Conservation (phyloP, 2,888 invertebrate species). For the Drosophila percnosoma region DNA sequence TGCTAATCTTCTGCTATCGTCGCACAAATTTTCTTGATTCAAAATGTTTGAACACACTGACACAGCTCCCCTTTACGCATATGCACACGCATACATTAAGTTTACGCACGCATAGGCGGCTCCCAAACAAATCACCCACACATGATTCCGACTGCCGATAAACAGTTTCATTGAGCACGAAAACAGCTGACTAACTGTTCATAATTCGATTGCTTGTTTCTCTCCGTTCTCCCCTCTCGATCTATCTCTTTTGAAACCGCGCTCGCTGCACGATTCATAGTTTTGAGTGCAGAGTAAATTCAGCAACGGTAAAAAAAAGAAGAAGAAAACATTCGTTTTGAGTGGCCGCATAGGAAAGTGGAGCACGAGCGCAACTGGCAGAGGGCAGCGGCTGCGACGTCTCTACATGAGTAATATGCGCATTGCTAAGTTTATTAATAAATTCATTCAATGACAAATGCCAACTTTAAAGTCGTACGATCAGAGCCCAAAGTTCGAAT, state of each 20-base stretch:
- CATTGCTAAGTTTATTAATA: slow-evolving; percentile 47
- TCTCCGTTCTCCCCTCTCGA: neutral
- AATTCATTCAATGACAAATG: slow-evolving; percentile 47
- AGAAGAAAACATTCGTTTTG: neutral
- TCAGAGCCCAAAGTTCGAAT: slow-evolving; percentile 58
- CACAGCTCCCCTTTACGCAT: neutral
- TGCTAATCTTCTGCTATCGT: neutral
- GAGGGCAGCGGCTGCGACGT: slow-evolving; percentile 24
- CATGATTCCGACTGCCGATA: slow-evolving; percentile 31
- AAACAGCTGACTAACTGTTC: slow-evolving; percentile 63
- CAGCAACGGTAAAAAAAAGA: slow-evolving; percentile 47
- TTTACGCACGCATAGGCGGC: slow-evolving; percentile 1
- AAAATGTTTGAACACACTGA: slow-evolving; percentile 8
- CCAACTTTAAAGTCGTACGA: slow-evolving; percentile 65
- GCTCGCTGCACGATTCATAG: slow-evolving; percentile 34
- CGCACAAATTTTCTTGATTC: slow-evolving; percentile 9
- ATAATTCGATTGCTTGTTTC: slow-evolving; percentile 20
- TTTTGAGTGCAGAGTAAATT: slow-evolving; percentile 42
- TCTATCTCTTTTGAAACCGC: neutral
- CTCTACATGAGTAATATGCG: slow-evolving; percentile 54
- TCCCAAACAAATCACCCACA: slow-evolving; percentile 14
- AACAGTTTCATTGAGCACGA: slow-evolving; percentile 59
- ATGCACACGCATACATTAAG: slow-evolving; percentile 5
- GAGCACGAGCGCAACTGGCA: slow-evolving; percentile 52
- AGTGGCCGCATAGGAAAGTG: slow-evolving; percentile 53